Evolutionary conservation across 2,888 invertebrate species (phyloP).

Genomic region (Leuctra nigra): DNA sequence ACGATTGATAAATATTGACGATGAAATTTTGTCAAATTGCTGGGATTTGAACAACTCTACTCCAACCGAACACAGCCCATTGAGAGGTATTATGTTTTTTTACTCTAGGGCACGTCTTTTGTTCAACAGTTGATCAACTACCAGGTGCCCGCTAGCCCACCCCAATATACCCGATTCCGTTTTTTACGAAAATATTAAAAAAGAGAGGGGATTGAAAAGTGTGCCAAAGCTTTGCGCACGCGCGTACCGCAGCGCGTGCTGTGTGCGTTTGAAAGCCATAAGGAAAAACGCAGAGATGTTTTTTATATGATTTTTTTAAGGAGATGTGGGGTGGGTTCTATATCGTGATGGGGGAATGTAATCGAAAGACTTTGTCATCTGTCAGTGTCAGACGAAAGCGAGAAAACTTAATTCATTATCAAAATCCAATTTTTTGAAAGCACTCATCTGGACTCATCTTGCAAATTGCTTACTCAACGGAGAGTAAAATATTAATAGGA

Average conservation of each 20-base stretch:
- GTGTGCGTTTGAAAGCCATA: not conserved
- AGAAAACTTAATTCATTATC: constrained; percentile 23
- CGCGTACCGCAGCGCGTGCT: constrained; percentile 20
- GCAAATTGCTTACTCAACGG: constrained; percentile 17
- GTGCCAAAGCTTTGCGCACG: constrained; percentile 12
- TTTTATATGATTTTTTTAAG: constrained; percentile 9
- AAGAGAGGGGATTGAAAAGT: constrained; percentile 8
- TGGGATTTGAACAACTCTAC: constrained; percentile 4
- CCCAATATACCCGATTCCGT: constrained; percentile 12
- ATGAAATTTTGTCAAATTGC: not conserved
- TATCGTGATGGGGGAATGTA: constrained; percentile 1
- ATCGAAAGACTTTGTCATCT: constrained; percentile 22
- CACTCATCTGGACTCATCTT: constrained; percentile 18
- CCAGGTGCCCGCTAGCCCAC: constrained; percentile 14
- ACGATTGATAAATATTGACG: constrained; percentile 1
- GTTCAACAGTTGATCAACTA: constrained; percentile 14
- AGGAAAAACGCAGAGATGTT: constrained; percentile 1
- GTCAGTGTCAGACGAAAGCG: constrained; percentile 21
- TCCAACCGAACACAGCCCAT: constrained; percentile 9
- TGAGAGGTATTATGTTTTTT: constrained; percentile 16
- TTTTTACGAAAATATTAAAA: constrained; percentile 15
- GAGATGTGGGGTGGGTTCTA: constrained; percentile 1
- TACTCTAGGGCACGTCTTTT: constrained; percentile 13
- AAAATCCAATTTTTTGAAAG: constrained; percentile 18
- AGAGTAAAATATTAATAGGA: constrained; percentile 18